Conservation (phyloP, 2,888 invertebrate genomes). For the Cephus rjabovi region DNA sequence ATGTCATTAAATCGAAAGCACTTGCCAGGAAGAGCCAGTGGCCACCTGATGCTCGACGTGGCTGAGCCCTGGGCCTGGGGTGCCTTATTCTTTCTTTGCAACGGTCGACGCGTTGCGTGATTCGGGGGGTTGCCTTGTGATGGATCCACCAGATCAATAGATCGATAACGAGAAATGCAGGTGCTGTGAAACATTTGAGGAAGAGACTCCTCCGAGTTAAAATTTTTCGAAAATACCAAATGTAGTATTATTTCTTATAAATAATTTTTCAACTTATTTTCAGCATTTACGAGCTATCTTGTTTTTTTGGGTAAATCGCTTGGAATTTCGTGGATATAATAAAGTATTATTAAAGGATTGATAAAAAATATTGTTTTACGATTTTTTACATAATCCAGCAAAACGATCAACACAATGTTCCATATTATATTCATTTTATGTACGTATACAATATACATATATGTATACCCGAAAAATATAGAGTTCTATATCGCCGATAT, state of each 20-base stretch:
- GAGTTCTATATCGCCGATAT: no score
- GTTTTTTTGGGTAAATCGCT: neutral
- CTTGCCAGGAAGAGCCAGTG: constrained; percentile 61
- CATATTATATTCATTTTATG: neutral
- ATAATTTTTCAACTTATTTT: neutral
- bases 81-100: constrained; percentile 18
- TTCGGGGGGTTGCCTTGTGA: neutral
- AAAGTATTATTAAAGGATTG: neutral
- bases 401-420: neutral
- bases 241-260: neutral
- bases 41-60: constrained; percentile 53
- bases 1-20: constrained; percentile 63
- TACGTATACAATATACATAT: no score
- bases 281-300: neutral
- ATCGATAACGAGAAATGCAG: constrained; percentile 6
- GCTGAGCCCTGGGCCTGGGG: constrained; percentile 40
- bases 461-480: no score
- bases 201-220: neutral
- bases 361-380: neutral
- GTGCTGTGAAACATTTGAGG: neutral
- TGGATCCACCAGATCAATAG: neutral
- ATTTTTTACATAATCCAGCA: neutral
- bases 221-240: neutral
- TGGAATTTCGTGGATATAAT: no score
- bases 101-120: constrained; percentile 6